Percentiles rank a stretch among this genome's conserved stretches.
Evolutionary conservation across 2,113 vertebrate species (phyloP).

Genomic region (Aepyceros melampus): DNA sequence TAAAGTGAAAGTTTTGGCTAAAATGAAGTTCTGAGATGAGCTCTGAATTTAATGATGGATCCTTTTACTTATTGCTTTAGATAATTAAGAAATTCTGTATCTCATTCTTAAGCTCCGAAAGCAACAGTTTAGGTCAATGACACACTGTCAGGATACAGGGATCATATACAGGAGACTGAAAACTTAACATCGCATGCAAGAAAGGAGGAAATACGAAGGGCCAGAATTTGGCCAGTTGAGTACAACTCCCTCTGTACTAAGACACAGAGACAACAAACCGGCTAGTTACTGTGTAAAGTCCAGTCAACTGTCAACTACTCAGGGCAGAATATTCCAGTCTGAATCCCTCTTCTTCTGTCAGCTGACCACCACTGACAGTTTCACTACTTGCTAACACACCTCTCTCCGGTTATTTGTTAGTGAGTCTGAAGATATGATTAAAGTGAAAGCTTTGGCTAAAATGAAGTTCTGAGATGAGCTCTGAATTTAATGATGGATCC

Average conservation of each 20-base stretch:
- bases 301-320: slow-evolving; percentile 31
- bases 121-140: slow-evolving; percentile 22
- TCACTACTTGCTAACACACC: neutral
- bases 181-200: slow-evolving; percentile 24
- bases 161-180: slow-evolving; percentile 27
- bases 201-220: slow-evolving; percentile 44
- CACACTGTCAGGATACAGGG: neutral
- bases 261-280: slow-evolving; percentile 47
- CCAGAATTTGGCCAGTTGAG: slow-evolving; percentile 42
- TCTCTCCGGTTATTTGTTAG: slow-evolving; percentile 11
- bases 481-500: slow-evolving; percentile 8
- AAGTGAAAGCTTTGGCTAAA: slow-evolving; percentile 15
- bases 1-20: slow-evolving; percentile 13
- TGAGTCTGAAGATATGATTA: neutral
- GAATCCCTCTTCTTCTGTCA: neutral
- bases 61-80: too few species aligned
- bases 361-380: slow-evolving; percentile 6
- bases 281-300: slow-evolving; percentile 68
- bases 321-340: slow-evolving; percentile 19
- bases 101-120: too few species aligned
- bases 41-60: slow-evolving; percentile 26
- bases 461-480: slow-evolving; percentile 30
- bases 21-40: slow-evolving; percentile 26
- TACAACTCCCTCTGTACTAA: slow-evolving; percentile 48
- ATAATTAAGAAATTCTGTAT: too few species aligned